These are phyloP conservation scores for Tringa solitaria DNA, from an alignment of 2,113 vertebrate genomes.

Conservation along the genomic window DNA sequence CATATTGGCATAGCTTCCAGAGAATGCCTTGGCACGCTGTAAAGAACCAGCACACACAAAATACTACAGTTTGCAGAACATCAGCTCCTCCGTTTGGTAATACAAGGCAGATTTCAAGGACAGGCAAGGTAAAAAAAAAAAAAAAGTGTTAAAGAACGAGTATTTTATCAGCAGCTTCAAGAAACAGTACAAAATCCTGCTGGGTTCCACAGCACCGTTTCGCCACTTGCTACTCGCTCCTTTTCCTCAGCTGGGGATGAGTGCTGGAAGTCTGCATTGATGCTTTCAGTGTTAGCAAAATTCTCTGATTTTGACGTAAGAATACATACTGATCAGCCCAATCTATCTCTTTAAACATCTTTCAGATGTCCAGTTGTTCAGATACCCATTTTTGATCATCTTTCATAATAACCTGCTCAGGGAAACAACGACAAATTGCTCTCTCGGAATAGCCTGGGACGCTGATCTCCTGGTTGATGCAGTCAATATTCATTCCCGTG, in stretches of 20 bases:
- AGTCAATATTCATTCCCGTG: not conserved
- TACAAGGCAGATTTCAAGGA: conserved; percentile 17
- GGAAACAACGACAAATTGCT: not conserved
- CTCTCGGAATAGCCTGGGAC: not conserved
- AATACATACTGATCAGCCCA: not conserved
- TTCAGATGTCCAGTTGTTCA: not conserved
- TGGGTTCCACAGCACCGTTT: not conserved
- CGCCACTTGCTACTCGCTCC: not conserved
- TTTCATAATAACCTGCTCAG: not conserved
- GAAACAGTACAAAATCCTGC: not conserved
- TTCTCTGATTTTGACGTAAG: not conserved
- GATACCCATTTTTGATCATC: not conserved
- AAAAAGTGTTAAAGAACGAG: not conserved
- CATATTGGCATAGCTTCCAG: not conserved
- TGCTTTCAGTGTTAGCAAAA: not conserved
- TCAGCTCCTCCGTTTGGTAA: conserved; percentile 53
- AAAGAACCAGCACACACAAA: not conserved
- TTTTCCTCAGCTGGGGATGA: not conserved
- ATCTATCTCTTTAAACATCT: not conserved
- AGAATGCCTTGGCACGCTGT: not conserved
- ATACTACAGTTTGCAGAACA: conserved; percentile 28
- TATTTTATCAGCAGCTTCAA: not conserved
- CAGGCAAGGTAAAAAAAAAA: not conserved
- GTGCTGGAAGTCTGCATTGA: not conserved
- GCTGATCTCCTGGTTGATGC: not conserved